These are phyloP conservation scores for Porites evermanni DNA, from an alignment of 92 coral and sea anemone species.

Conservation along the genomic window DNA sequence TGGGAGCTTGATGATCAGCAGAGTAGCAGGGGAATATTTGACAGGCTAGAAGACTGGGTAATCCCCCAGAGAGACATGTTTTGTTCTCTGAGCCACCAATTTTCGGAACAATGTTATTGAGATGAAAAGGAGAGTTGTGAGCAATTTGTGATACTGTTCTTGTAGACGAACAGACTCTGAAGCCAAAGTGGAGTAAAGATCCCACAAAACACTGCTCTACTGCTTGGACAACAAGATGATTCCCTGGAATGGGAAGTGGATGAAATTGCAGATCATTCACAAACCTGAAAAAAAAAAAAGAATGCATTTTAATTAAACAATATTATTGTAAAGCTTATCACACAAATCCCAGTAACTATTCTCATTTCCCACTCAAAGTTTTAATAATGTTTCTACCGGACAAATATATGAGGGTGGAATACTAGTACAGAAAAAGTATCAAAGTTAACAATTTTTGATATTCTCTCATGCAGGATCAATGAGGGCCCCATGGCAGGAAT, in stretches of 20 bases:
- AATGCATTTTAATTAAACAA: neutral
- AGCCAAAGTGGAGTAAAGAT: conserved; percentile 72
- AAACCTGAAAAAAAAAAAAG: conserved; percentile 54
- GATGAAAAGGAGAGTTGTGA: conserved; percentile 66
- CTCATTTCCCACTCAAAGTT: too few species aligned
- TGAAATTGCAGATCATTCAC: conserved; percentile 20
- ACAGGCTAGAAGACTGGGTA: conserved; percentile 75
- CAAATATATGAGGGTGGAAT: too few species aligned
- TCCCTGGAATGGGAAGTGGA: conserved; percentile 7
- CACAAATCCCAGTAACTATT: too few species aligned
- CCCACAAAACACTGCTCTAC: conserved; percentile 93
- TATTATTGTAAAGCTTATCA: too few species aligned
- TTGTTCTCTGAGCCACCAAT: neutral
- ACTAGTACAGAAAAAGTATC: too few species aligned
- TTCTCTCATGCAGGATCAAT: too few species aligned
- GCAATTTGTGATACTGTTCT: conserved; percentile 43
- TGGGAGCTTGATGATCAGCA: conserved; percentile 33
- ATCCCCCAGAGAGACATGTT: neutral
- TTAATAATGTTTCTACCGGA: too few species aligned
- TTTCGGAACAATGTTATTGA: conserved; percentile 47
- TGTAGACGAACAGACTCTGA: conserved; percentile 43
- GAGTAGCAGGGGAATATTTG: conserved; percentile 51
- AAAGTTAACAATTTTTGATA: too few species aligned
- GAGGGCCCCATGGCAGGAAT: too few species aligned
- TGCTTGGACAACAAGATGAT: conserved; percentile 69